Conservation (phyloP, 2,888 invertebrate genomes). For the Odontocolon sp. region DNA sequence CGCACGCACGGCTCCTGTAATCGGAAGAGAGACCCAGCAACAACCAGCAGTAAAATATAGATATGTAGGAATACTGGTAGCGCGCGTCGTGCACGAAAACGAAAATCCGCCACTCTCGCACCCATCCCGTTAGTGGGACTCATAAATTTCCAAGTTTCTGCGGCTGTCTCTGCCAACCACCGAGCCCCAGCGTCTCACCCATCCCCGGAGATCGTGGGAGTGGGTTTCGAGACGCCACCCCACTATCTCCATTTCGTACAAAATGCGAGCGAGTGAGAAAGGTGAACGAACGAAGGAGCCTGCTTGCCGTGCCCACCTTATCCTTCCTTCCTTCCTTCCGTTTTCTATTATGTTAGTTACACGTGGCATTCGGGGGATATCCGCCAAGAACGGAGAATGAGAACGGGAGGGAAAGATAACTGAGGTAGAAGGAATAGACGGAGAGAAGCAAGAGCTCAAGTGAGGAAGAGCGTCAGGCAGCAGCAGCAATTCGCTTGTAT, state of each 20-base stretch:
- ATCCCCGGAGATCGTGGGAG: conserved; percentile 15
- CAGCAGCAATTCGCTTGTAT: conserved; percentile 23
- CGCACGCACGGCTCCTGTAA: background rate
- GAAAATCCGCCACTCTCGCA: conserved; percentile 68
- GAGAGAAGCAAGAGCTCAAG: background rate
- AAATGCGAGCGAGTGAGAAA: conserved; percentile 22
- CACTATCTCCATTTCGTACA: conserved; percentile 27
- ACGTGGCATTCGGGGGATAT: conserved; percentile 56
- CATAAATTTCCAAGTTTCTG: conserved; percentile 76
- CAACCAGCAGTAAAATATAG: background rate
- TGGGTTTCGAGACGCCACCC: conserved; percentile 28
- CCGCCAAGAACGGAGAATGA: conserved; percentile 14
- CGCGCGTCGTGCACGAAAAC: conserved; percentile 62
- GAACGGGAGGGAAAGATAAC: conserved; percentile 14
- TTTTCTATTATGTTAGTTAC: conserved; percentile 70
- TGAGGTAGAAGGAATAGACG: background rate
- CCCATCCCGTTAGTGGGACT: conserved; percentile 53
- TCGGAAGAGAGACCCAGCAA: conserved; percentile 6
- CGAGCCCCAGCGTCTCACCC: conserved; percentile 39
- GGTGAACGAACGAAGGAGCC: conserved; percentile 26
- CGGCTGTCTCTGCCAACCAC: conserved; percentile 71
- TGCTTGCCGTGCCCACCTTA: conserved; percentile 53
- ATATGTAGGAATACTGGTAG: background rate
- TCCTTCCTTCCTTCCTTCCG: conserved; percentile 68
- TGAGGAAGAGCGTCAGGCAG: conserved; percentile 14